Base-by-base conservation (phyloP, 2,113 vertebrate genomes). In the Dunckerocampus dactyliophorus region DNA sequence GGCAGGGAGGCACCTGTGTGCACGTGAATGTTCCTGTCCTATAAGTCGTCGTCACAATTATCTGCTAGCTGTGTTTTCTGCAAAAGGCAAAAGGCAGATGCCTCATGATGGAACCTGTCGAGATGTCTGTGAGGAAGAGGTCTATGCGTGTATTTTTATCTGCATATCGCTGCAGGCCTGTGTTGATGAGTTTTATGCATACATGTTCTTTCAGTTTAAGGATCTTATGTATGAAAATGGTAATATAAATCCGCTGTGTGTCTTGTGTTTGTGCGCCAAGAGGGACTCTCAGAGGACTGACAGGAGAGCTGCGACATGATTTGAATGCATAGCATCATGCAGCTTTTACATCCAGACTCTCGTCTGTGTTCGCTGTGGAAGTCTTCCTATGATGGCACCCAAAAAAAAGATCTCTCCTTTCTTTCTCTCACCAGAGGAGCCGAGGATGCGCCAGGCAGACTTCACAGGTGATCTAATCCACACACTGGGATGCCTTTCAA, bases 291-390 rank as follows among this genome's bases (percentile, higher is more conserved):
- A 3, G 72, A 56, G 71, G 66, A 65, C 48, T 52, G 72, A 57
- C 42, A 39, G 43, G 28, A 60, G 57, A 53, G 28, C 54, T 1
- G 15, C 42, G 14, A 3, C 46, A 74, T 70, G 63, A 81, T 81
- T 50, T 64, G 67, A 72, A 81, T 76, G 71, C 15, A 46, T 60
- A 17, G 62, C 54, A 62, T 58, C 37, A 48, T 59, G 65, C 56
- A 22, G 54, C 58, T 67, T 70, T 65, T 45, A 47, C 51, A 79
- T 74, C 46, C 20, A 34, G 59, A 52, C 1, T 60, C 63, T 39
- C 47, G 59, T 67, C 21, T 68, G 49, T 54, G 60, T 4, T 80
- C 48, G 21, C 53, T 31, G 60, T 64, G 39, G 60, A 74, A 74
- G 74, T 69, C 72, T 53, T 19, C 55, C 59, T 43, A 51, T 62